Base-by-base conservation (phyloP, 2,888 invertebrate genomes). In the Phorcus lineatus region DNA sequence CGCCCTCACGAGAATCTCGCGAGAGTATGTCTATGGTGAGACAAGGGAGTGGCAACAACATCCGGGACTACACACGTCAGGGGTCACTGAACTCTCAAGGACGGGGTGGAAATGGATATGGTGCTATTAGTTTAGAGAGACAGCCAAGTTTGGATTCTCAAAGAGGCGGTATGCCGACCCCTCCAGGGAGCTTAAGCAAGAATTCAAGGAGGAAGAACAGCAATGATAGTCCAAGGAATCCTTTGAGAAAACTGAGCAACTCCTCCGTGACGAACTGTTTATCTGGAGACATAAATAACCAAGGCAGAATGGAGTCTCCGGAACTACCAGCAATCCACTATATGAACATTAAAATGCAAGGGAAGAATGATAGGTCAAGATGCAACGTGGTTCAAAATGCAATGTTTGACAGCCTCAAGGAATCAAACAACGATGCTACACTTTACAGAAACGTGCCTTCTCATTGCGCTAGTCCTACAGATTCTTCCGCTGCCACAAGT, bases 291-390 rank as follows among this genome's bases (percentile, higher is more conserved):
- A 11, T 76, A 6, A 76, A 31, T 31, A 31, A 17, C 40, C 86
- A 85, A 19, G 83, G 84, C 3, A 79, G 88, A 16, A 86, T 85
- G 0, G 89, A 88, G 31, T 91, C 91, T 0, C 92, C 92, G 0
- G 92, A 92, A 81, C 87, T 92, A 0, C 92, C 92, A 4, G 87
- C 91, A 16, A 88, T 92, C 1, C 92, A 92, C 81, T 92, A 90
- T 81, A 86, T 90, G 78, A 92, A 92, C 84, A 81, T 87, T 17
- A 91, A 90, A 83, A 88, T 90, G 82, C 87, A 87, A 36, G 79
- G 80, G 0, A 77, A 67, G 19, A 19, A 36, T 9, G 55, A 77
- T 13, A 62, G 81, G 17, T 76, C 81, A 53, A 74, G 47, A 19
- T 80, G 75, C 40, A 78, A 81, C 31, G 76, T 78, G 4, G 84